Conservation (phyloP, 2,888 invertebrate species). For the Amblyteles armatorius region DNA sequence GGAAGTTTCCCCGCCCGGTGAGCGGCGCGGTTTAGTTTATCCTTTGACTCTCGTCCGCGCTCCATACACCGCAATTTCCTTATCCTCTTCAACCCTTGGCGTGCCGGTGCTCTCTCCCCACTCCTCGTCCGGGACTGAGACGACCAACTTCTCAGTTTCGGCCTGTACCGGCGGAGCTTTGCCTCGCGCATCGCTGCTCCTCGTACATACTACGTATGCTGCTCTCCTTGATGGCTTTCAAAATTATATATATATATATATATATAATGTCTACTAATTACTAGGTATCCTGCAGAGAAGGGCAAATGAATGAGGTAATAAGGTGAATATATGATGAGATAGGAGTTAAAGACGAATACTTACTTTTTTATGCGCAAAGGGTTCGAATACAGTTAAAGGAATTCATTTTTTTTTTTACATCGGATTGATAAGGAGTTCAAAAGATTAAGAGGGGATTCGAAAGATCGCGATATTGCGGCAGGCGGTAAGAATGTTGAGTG, state of each 20-base stretch:
- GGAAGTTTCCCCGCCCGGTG: conserved; percentile 45
- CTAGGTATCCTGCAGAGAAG: too few species aligned
- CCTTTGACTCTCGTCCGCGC: conserved; percentile 49
- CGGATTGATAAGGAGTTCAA: neutral
- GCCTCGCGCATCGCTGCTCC: conserved; percentile 36
- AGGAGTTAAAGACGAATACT: too few species aligned
- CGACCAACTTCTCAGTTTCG: conserved; percentile 40
- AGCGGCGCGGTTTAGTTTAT: conserved; percentile 23
- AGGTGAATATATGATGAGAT: too few species aligned
- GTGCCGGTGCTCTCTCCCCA: conserved; percentile 23
- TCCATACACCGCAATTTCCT: conserved; percentile 19
- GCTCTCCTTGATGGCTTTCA: neutral
- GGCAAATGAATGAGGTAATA: neutral
- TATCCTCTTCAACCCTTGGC: conserved; percentile 28
- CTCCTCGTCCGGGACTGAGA: conserved; percentile 15
- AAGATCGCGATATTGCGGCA: neutral
- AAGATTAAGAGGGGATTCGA: neutral
- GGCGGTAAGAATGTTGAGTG: too few species aligned
- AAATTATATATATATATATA: neutral
- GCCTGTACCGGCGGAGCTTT: conserved; percentile 20
- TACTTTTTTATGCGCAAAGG: neutral
- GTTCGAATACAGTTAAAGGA: too few species aligned
- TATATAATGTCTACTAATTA: neutral
- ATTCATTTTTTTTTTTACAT: neutral
- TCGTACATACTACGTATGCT: conserved; percentile 2